phyloP scores from a whole-genome alignment of 2,888 invertebrate species.

The Pemphredon lugubris region DNA sequence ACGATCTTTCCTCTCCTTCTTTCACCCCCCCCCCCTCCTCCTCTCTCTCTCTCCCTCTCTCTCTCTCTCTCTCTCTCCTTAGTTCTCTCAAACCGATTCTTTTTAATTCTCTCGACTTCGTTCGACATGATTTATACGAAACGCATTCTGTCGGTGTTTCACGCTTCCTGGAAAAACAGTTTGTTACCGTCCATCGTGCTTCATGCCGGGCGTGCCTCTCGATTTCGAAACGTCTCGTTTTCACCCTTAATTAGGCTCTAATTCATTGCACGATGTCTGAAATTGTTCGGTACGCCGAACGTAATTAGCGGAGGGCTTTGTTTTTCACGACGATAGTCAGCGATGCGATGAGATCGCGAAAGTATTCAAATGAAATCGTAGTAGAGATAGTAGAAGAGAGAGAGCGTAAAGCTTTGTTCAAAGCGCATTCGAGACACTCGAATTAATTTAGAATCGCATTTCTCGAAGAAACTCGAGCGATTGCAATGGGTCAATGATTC shows the following conservation, averaged over 20 bases:
- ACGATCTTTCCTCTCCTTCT: constrained; percentile 14
- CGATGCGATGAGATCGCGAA: no score
- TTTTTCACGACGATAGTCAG: background rate
- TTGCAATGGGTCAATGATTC: no score
- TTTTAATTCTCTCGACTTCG: background rate
- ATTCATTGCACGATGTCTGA: constrained; percentile 42
- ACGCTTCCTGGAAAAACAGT: constrained; percentile 49
- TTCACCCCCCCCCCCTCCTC: background rate
- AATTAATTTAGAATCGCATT: no score
- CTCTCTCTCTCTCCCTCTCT: constrained; percentile 16
- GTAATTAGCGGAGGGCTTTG: background rate
- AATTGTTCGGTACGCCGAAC: background rate
- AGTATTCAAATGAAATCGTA: no score
- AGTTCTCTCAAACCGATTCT: constrained; percentile 20
- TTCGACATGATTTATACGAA: constrained; percentile 49
- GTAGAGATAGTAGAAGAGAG: background rate
- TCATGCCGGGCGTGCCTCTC: constrained; percentile 30
- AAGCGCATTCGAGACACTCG: no score
- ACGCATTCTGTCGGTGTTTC: constrained; percentile 56
- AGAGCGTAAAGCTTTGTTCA: no score
- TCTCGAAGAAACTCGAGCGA: no score
- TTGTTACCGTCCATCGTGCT: constrained; percentile 20
- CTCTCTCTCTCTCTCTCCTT: constrained; percentile 13
- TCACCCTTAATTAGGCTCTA: constrained; percentile 51
- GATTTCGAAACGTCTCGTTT: constrained; percentile 31